phyloP scores from a whole-genome alignment of 2,888 invertebrate genomes.

The Pseudococcus jackbeardsleyi region DNA sequence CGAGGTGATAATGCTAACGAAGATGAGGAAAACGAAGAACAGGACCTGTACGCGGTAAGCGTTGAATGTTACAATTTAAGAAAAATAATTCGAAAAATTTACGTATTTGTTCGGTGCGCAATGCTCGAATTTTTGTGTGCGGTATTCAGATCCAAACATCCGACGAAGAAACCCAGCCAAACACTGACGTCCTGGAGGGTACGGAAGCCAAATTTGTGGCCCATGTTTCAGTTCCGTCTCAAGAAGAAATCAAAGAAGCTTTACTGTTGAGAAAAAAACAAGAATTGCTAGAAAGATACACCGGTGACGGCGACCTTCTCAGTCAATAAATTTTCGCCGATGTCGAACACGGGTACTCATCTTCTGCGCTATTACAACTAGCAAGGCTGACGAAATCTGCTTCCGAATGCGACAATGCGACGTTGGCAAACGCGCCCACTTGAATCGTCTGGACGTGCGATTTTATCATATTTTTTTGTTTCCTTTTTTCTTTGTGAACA shows the following conservation, averaged over 20 bases:
- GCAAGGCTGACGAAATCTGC: too few relatives aligned
- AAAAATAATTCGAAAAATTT: too few relatives aligned
- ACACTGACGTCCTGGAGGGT: not conserved
- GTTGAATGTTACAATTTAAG: conserved; percentile 67
- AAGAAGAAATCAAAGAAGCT: conserved; percentile 94
- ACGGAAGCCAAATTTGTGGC: conserved; percentile 74
- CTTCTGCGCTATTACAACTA: too few relatives aligned
- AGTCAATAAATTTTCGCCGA: not conserved
- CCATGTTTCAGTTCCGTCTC: conserved; percentile 93
- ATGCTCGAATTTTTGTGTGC: too few relatives aligned
- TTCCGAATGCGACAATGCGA: too few relatives aligned
- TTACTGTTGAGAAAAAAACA: conserved; percentile 90
- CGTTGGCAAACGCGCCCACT: too few relatives aligned
- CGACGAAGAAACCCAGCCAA: conserved; percentile 19
- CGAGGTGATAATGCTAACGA: conserved; percentile 71
- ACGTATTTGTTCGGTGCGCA: too few relatives aligned
- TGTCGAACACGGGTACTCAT: too few relatives aligned
- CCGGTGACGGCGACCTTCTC: conserved; percentile 67
- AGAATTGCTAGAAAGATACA: conserved; percentile 89
- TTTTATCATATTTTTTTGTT: too few relatives aligned
- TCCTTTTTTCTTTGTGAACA: too few relatives aligned
- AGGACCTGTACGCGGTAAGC: conserved; percentile 79
- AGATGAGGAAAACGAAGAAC: conserved; percentile 78
- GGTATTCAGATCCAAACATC: conserved; percentile 66
- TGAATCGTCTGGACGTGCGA: too few relatives aligned